Evolutionary conservation across 2,113 vertebrate species (phyloP).

Genomic region (Anseranas semipalmata): DNA sequence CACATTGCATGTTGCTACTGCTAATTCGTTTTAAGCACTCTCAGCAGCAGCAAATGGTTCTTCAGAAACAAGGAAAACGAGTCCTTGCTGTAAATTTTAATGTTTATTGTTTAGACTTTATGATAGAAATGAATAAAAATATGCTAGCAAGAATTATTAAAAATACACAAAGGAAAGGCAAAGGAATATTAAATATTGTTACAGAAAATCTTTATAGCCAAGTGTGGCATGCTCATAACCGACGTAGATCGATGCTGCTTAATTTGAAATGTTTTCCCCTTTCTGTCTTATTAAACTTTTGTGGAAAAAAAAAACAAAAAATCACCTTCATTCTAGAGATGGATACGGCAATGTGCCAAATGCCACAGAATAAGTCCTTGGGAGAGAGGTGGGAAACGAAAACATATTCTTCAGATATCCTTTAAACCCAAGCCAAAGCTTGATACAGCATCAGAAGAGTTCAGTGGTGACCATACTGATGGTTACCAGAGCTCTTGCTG

Average conservation of each 20-base stretch:
- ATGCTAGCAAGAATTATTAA: background rate
- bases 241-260: background rate
- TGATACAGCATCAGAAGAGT: background rate
- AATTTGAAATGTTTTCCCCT: background rate
- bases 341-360: background rate
- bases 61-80: background rate
- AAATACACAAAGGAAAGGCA: background rate
- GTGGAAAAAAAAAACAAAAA: background rate
- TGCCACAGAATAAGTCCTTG: background rate
- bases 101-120: background rate
- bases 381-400: background rate
- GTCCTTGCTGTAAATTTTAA: background rate
- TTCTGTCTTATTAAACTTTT: background rate
- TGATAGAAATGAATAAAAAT: background rate
- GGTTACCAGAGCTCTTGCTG: background rate
- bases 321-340: background rate
- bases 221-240: background rate
- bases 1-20: background rate
- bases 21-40: background rate
- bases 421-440: background rate
- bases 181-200: background rate
- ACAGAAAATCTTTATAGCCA: background rate
- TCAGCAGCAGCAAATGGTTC: background rate
- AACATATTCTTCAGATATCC: background rate
- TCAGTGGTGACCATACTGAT: fast-evolving